Conservation (phyloP, 2,888 invertebrate genomes). For the Aspidapion aeneum region DNA sequence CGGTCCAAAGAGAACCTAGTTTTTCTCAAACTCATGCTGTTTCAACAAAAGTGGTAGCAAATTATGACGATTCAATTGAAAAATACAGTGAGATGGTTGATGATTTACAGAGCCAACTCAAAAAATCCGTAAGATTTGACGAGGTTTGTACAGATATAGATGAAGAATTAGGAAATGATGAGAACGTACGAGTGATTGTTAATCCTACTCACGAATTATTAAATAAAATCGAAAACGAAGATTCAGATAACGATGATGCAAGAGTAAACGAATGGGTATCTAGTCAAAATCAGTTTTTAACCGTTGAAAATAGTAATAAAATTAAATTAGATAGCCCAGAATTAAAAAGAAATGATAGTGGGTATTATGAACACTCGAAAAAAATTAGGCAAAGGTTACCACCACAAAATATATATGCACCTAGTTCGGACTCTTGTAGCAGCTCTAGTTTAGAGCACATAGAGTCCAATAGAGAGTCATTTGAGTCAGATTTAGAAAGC, state of each 20-base stretch:
- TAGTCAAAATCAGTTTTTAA: constrained; percentile 42
- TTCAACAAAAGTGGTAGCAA: constrained; percentile 4
- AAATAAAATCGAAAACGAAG: constrained; percentile 25
- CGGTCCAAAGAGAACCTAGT: constrained; percentile 15
- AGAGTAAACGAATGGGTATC: constrained; percentile 44
- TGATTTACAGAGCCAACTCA: constrained; percentile 40
- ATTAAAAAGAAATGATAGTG: constrained; percentile 41
- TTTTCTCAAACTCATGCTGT: background rate
- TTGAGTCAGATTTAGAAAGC: constrained; percentile 17
- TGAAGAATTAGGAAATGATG: constrained; percentile 15
- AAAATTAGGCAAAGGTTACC: constrained; percentile 45
- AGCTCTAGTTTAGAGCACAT: constrained; percentile 10
- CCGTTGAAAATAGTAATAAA: constrained; percentile 12
- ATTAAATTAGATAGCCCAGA: constrained; percentile 10
- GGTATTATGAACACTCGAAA: constrained; percentile 43
- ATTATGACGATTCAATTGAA: constrained; percentile 10
- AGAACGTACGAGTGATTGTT: constrained; percentile 22
- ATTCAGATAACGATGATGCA: constrained; percentile 23
- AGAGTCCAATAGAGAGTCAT: too few relatives aligned
- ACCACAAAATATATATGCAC: constrained; percentile 40
- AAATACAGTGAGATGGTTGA: constrained; percentile 35
- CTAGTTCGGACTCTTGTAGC: constrained; percentile 30
- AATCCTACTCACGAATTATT: constrained; percentile 25
- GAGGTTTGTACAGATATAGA: constrained; percentile 39
- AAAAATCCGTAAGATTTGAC: constrained; percentile 45